These are phyloP conservation scores for Stenolophus ochropezus DNA, from an alignment of 2,888 invertebrate genomes.

Conservation along the genomic window DNA sequence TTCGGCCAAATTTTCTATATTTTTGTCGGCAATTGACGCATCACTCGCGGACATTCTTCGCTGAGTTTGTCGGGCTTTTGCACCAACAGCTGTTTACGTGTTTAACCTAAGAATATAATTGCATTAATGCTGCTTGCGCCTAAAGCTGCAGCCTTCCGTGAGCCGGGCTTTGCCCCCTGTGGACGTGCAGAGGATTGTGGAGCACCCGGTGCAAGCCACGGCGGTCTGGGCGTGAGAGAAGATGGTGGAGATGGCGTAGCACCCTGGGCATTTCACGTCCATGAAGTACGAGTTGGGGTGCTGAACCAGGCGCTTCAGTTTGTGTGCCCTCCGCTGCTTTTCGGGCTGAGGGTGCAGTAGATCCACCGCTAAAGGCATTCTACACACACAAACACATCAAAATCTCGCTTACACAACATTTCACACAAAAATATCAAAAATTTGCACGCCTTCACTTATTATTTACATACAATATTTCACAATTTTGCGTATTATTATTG, in stretches of 20 bases:
- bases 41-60: too few relatives aligned
- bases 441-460: too few relatives aligned
- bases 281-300: constrained; percentile 99
- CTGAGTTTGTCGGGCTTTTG: too few relatives aligned
- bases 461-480: too few relatives aligned
- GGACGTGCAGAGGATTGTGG: constrained; percentile 98
- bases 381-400: too few relatives aligned
- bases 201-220: constrained; percentile 98
- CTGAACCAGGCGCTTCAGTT: constrained; percentile 97
- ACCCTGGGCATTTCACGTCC: constrained; percentile 99
- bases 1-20: too few relatives aligned
- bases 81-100: too few relatives aligned
- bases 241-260: constrained; percentile 99
- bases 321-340: constrained; percentile 97
- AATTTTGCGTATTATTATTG: neutral
- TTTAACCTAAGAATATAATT: too few relatives aligned
- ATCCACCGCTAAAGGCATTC: constrained; percentile 92
- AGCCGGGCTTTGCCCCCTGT: constrained; percentile 99
- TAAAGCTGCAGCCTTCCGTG: constrained; percentile 99
- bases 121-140: constrained; percentile 96
- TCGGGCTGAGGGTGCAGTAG: constrained; percentile 96
- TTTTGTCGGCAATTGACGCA: too few relatives aligned
- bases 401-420: too few relatives aligned
- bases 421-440: too few relatives aligned
- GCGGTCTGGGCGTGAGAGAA: constrained; percentile 99